A percentile compares a stretch with the other conserved stretches of the same genome.
These are phyloP conservation scores for Macrosteles quadrilineatus DNA, from an alignment of 1,140 invertebrate species.

Conservation along the genomic window DNA sequence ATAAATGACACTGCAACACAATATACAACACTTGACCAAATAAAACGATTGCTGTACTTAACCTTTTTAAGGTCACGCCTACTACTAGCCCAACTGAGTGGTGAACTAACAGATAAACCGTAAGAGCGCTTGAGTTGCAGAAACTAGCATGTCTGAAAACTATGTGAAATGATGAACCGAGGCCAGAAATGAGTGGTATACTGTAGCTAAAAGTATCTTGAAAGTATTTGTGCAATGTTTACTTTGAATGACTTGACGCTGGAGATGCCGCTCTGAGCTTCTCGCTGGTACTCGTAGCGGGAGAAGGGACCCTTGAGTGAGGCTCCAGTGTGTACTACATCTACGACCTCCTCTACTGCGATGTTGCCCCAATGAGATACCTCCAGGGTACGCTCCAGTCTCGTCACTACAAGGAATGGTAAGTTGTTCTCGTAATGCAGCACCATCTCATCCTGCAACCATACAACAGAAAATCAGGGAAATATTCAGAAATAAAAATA, in stretches of 20 bases:
- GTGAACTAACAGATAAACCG: too few relatives aligned
- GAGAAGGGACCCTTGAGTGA: slow-evolving; percentile 94
- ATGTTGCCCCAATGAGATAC: slow-evolving; percentile 99
- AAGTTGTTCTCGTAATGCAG: slow-evolving; percentile 97
- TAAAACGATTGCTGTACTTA: too few relatives aligned
- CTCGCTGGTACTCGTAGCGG: slow-evolving; percentile 91
- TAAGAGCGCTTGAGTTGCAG: too few relatives aligned
- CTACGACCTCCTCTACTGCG: slow-evolving; percentile 92
- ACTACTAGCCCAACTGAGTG: too few relatives aligned
- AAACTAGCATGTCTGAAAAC: too few relatives aligned
- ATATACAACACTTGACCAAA: too few relatives aligned
- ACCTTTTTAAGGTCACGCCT: too few relatives aligned
- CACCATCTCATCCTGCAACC: slow-evolving; percentile 62
- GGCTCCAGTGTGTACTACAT: slow-evolving; percentile 91
- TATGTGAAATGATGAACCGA: too few relatives aligned
- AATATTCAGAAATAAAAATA: neutral
- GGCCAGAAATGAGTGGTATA: too few relatives aligned
- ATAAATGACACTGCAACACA: too few relatives aligned
- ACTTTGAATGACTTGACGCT: slow-evolving; percentile 88
- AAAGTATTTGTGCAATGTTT: too few relatives aligned
- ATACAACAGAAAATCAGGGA: neutral
- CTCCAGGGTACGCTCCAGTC: slow-evolving; percentile 86
- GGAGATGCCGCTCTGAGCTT: slow-evolving; percentile 77
- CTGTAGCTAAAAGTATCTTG: too few relatives aligned
- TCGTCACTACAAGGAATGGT: slow-evolving; percentile 90